These are phyloP conservation scores for Gymnocephalus cernua DNA, from an alignment of 2,113 vertebrate genomes.

Conservation along the genomic window DNA sequence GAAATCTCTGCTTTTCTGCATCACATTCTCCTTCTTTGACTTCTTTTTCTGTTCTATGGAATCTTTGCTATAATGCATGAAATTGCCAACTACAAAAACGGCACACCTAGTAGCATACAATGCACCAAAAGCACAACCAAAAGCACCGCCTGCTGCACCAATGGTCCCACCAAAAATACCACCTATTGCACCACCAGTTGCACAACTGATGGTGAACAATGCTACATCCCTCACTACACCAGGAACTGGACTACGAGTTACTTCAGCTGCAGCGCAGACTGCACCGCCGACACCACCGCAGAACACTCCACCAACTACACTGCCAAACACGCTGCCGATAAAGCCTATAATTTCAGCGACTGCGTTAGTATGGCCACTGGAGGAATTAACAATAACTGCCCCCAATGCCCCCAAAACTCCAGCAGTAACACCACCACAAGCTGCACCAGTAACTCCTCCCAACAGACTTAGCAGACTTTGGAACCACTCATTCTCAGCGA, in stretches of 20 bases:
- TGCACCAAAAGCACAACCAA: conserved; percentile 14
- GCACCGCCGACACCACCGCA: not conserved
- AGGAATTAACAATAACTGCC: fast-evolving
- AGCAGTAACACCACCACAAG: not conserved
- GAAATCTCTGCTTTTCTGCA: not conserved
- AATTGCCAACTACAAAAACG: fast-evolving
- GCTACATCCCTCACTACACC: fast-evolving
- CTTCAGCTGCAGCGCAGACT: fast-evolving
- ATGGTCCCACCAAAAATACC: not conserved
- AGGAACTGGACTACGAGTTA: fast-evolving
- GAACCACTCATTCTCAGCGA: fast-evolving
- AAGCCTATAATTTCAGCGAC: not conserved
- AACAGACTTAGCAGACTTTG: fast-evolving
- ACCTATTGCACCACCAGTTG: conserved; percentile 1
- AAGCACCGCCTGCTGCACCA: not conserved
- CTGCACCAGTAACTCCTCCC: conserved; percentile 11
- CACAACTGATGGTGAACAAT: not conserved
- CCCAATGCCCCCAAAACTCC: not conserved
- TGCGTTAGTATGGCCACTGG: not conserved
- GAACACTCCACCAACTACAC: not conserved
- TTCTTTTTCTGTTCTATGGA: not conserved
- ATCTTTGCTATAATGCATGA: fast-evolving
- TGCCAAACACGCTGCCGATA: not conserved
- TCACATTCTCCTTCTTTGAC: not conserved
- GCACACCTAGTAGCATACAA: not conserved